Base-by-base conservation (phyloP, 2,797 vertebrate genomes). In the Amniataba percoides region DNA sequence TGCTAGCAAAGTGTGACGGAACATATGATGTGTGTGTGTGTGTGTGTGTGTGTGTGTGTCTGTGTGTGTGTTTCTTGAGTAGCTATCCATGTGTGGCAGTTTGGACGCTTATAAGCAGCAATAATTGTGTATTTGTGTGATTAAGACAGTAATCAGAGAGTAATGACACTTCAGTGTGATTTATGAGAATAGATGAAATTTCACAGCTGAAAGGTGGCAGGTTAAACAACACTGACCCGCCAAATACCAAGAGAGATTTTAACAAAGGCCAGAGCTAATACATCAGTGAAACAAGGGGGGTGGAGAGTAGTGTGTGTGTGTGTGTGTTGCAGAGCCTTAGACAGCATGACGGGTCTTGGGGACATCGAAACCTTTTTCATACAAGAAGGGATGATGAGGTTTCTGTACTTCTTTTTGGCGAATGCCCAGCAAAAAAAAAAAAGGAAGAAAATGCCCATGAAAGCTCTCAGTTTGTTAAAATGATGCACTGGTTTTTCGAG, bases 111-210 rank as follows among this genome's bases (percentile, higher is more conserved):
- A 67, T 79, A 69, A 78, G 75, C 66, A 57, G 75, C 77, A 67
- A 65, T 87, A 82, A 85, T 87, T 89, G 77, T 90, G 52, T 82
- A 52, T 86, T 87, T 86, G 76, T 71, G 82, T 81, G 81, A 93
- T 91, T 93, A 92, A 80, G 87, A 81, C 73, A 66, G 85, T 91
- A 92, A 93, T 92, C 85, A 90, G 79, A 91, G 90, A 89, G 86
- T 93, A 93, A 93, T 93, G 88, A 89, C 86, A 86, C 83, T 90
- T 87, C 75, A 86, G 70, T 78, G 88, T 93, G 89, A 91, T 92
- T 93, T 91, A 93, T 93, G 89, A 85, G 84, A 89, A 87, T 68
- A 80, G 88, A 88, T 91, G 64, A 81, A 72, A 82, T 83, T 84
- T 90, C 88, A 79, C 74, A 85, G 84, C 84, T 78, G 90, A 92